Conservation (phyloP, 2,113 vertebrate genomes). For the Nothobranchius furzeri region DNA sequence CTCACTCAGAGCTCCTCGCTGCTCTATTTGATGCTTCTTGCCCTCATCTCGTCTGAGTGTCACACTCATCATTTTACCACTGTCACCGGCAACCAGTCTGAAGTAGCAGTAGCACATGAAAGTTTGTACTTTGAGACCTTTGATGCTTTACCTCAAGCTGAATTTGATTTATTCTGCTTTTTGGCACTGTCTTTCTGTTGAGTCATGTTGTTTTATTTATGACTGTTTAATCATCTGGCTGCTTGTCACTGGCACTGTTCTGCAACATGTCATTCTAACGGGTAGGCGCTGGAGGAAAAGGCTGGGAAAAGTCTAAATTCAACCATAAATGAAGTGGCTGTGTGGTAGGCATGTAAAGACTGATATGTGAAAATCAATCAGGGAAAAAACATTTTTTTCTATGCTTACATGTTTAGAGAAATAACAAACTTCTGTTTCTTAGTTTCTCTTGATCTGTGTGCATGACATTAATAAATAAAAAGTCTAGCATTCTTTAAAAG, state of each 20-base stretch:
- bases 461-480: too few species aligned
- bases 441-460: too few species aligned
- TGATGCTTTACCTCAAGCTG: neutral
- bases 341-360: too few species aligned
- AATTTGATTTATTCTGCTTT: neutral
- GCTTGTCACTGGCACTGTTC: neutral
- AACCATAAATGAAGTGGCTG: too few species aligned
- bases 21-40: slow-evolving; percentile 1
- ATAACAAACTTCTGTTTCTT: too few species aligned
- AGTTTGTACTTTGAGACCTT: slow-evolving; percentile 1
- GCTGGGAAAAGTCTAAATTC: too few species aligned
- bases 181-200: neutral
- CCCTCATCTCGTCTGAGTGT: slow-evolving; percentile 7
- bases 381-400: too few species aligned
- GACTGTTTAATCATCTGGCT: neutral
- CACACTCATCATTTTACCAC: slow-evolving; percentile 3
- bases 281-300: too few species aligned
- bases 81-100: neutral
- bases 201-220: neutral
- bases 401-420: too few species aligned
- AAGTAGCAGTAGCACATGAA: neutral
- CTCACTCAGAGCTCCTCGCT: neutral
- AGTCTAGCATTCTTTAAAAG: too few species aligned
- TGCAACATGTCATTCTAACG: neutral
- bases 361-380: too few species aligned